Base-by-base conservation (phyloP, 2,888 invertebrate genomes). In the Lamellibrachia columna region DNA sequence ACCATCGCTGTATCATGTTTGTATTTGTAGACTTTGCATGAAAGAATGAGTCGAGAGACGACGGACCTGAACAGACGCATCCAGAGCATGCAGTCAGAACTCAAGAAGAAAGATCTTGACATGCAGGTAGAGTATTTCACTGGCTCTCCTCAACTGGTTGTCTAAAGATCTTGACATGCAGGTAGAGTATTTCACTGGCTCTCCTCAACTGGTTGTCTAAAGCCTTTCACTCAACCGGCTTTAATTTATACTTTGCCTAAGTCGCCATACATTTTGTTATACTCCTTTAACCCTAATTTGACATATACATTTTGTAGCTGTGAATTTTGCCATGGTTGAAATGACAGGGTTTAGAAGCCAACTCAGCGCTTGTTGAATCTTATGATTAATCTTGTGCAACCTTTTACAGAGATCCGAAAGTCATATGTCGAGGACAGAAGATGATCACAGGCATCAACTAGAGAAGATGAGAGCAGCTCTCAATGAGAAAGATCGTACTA, bases 401-500 rank as follows among this genome's bases (percentile, higher is more conserved):
- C 15, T 52, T 1, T 92, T 92, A 9, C 92, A 94, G 94, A 92
- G 94, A 75, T 91, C 93, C 91, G 94, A 94, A 93, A 93, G 93
- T 91, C 93, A 92, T 40, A 92, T 93, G 40, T 90, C 93, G 75
- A 92, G 94, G 93, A 91, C 93, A 3, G 93, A 94, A 55, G 94
- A 94, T 52, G 93, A 94, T 53, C 94, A 94, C 91, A 93, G 94
- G 90, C 94, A 94, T n/a, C 93, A 93, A 52, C 58, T 94, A 92
- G 93, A 94, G 90, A 94, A 94, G 92, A 92, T 95, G 92, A 93
- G 93, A 22, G 92, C 93, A 11, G 94, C 94, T 90, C 92, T 95
- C 53, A 94, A 93, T 53, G 95, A 95, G 92, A 95, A 94, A 91
- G 94, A 95, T 92, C 94, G 94, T 92, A 94, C 95, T 52, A 94